These are phyloP conservation scores for Anarhynchus alexandrinus DNA, from an alignment of 2,113 vertebrate species.

Conservation along the genomic window DNA sequence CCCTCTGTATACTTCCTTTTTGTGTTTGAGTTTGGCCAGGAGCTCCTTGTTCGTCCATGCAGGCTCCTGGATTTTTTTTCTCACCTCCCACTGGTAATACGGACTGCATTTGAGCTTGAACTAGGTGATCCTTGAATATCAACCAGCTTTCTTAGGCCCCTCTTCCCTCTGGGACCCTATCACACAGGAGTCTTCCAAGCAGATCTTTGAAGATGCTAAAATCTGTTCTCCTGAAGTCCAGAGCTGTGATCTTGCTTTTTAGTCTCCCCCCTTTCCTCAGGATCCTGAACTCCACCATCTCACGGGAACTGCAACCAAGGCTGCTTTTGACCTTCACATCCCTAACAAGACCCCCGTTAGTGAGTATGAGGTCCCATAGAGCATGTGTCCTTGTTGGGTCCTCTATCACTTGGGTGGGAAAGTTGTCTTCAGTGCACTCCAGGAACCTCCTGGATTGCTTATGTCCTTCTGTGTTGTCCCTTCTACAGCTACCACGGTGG, in stretches of 20 bases:
- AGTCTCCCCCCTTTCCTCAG: background rate
- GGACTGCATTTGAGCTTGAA: background rate
- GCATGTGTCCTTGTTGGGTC: background rate
- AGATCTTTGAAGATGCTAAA: background rate
- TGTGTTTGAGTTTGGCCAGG: too few species aligned
- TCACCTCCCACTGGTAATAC: background rate
- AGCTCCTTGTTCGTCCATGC: too few species aligned
- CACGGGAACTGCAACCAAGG: background rate
- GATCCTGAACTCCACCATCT: background rate
- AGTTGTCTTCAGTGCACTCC: background rate
- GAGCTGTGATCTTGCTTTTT: background rate
- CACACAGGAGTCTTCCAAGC: background rate
- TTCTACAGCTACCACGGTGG: background rate
- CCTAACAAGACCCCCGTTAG: background rate
- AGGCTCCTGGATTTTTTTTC: background rate
- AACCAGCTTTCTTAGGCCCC: background rate
- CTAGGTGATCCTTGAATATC: background rate
- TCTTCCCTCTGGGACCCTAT: background rate
- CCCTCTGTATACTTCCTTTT: too few species aligned
- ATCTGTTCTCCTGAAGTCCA: background rate
- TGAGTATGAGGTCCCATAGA: background rate
- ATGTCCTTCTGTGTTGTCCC: background rate
- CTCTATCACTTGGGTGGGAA: background rate
- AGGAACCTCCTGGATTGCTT: background rate
- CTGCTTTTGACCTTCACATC: background rate